These are phyloP conservation scores for Pipistrellus nathusii DNA, from an alignment of 2,797 vertebrate species.

Conservation along the genomic window DNA sequence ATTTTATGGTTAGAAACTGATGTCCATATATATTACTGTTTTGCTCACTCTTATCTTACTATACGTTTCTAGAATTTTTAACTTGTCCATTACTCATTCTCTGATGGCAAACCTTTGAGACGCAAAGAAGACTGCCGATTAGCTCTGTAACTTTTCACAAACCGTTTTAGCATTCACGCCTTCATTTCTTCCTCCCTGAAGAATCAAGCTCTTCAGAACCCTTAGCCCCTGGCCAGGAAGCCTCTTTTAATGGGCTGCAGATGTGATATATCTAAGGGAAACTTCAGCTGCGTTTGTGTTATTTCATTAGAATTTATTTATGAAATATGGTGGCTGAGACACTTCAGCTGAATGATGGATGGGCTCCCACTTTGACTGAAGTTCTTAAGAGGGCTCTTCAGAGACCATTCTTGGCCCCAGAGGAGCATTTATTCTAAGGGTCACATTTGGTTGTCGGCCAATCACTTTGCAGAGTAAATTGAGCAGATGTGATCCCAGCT, in stretches of 20 bases:
- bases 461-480: constrained; percentile 1
- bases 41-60: background rate
- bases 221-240: background rate
- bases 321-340: background rate
- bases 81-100: background rate
- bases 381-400: background rate
- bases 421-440: background rate
- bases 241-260: background rate
- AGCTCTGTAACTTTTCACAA: background rate
- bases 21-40: background rate
- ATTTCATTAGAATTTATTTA: background rate
- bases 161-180: background rate
- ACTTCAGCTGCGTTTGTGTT: background rate
- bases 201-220: background rate
- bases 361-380: background rate
- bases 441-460: background rate
- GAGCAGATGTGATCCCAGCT: background rate
- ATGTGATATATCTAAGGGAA: background rate
- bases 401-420: background rate
- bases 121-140: background rate
- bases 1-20: background rate
- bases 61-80: background rate
- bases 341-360: background rate
- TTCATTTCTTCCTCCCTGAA: background rate
- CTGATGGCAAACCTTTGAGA: background rate